phyloP scores from a whole-genome alignment of 35 echinoderm and acorn worm genomes.

The Antedon bifida region DNA sequence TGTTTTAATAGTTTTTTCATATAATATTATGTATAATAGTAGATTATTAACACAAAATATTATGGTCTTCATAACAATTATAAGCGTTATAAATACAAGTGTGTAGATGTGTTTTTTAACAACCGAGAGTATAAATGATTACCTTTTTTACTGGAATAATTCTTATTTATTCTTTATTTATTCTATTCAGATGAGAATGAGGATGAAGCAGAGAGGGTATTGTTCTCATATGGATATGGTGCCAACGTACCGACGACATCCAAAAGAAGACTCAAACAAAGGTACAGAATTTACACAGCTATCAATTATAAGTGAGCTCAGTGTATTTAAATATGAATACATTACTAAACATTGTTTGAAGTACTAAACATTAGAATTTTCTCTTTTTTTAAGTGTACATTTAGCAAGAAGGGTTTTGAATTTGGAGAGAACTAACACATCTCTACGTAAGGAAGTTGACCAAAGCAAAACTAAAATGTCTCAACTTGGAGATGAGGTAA shows the following conservation, averaged over 20 bases:
- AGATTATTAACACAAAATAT: no score
- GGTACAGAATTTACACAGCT: conserved; percentile 8
- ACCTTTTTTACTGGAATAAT: no score
- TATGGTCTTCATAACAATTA: no score
- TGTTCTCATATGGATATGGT: conserved; percentile 97
- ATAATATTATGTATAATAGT: no score
- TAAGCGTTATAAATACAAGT: no score
- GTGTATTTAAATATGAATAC: no score
- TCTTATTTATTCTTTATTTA: no score
- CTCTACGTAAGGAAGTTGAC: conserved; percentile 59
- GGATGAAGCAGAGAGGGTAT: conserved; percentile 59
- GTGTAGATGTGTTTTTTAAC: no score
- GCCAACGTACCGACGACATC: conserved; percentile 94
- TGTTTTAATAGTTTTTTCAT: no score
- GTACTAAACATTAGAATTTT: no score
- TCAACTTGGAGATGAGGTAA: conserved; percentile 84
- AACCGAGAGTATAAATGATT: no score
- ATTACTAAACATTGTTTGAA: no score
- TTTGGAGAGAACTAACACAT: conserved; percentile 62
- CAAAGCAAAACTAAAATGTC: conserved; percentile 44
- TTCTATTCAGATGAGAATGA: conserved; percentile 68
- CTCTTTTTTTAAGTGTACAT: conserved; percentile 54
- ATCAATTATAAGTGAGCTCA: neutral
- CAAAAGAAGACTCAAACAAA: conserved; percentile 88
- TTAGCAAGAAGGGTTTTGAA: conserved; percentile 79